Conservation (phyloP, 1,140 invertebrate genomes). For the Anastatus disparis region DNA sequence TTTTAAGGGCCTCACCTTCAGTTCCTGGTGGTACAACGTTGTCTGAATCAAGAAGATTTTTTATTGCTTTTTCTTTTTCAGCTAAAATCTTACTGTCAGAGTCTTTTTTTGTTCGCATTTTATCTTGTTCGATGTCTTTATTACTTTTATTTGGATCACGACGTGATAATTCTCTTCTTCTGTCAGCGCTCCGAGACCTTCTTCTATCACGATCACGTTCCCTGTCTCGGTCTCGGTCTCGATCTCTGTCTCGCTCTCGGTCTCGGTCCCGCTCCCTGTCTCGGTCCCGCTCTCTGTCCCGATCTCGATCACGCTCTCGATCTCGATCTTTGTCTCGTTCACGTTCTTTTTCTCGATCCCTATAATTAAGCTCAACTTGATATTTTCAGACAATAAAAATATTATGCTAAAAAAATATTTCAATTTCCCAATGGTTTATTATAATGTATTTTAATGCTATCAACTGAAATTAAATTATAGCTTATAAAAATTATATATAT, state of each 20-base stretch:
- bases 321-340: not conserved
- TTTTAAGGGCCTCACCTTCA: constrained; percentile 60
- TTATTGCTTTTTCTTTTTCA: constrained; percentile 65
- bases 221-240: not conserved
- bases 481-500: too few species aligned
- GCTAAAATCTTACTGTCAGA: constrained; percentile 62
- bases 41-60: constrained; percentile 62
- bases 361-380: constrained; percentile 50
- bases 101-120: constrained; percentile 58
- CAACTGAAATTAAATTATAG: too few species aligned
- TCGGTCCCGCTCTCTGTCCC: constrained; percentile 1
- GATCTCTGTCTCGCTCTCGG: not conserved
- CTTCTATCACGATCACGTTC: constrained; percentile 44
- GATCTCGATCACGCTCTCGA: too few species aligned
- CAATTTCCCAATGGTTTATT: too few species aligned
- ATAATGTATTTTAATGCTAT: too few species aligned
- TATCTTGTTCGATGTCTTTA: constrained; percentile 64
- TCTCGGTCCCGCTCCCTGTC: constrained; percentile 15
- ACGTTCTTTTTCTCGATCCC: constrained; percentile 37
- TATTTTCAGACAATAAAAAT: constrained; percentile 34
- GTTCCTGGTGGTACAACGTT: constrained; percentile 64
- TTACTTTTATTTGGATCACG: constrained; percentile 62
- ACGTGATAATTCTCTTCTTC: constrained; percentile 52
- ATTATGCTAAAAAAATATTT: too few species aligned
- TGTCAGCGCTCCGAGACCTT: constrained; percentile 51